Evolutionary conservation across 2,797 vertebrate genomes (phyloP).

Genomic region (Xiphorhynchus erythropygius): DNA sequence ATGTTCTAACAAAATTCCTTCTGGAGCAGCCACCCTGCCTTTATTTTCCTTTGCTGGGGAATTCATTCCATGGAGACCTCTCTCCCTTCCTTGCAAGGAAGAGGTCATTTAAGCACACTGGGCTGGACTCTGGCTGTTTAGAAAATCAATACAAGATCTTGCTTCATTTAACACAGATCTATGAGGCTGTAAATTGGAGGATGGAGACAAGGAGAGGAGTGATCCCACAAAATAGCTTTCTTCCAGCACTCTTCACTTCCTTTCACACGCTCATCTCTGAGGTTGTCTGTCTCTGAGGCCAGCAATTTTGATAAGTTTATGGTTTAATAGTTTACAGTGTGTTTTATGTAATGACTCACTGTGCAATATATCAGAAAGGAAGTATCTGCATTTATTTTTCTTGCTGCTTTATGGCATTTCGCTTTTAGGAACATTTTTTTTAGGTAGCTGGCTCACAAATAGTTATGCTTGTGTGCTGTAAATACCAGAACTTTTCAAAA

Average conservation of each 20-base stretch:
- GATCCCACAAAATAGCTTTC: not conserved
- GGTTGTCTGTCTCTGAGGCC: not conserved
- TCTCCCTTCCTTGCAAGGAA: not conserved
- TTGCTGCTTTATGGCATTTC: not conserved
- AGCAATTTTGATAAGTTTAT: not conserved
- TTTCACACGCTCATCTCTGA: not conserved
- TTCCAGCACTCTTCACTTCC: not conserved
- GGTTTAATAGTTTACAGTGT: not conserved
- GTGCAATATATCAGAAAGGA: not conserved
- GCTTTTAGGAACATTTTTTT: not conserved
- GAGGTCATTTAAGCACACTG: conserved; percentile 26
- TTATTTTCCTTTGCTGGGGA: conserved; percentile 1
- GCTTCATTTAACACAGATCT: conserved; percentile 53
- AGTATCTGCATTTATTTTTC: not conserved
- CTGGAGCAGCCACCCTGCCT: not conserved
- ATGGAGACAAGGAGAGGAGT: not conserved
- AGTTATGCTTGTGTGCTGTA: not conserved
- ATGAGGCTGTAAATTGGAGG: not conserved
- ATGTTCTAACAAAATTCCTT: conserved; percentile 41
- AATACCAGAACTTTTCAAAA: not conserved
- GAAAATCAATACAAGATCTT: conserved; percentile 11
- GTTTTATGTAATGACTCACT: not conserved
- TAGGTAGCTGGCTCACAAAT: not conserved
- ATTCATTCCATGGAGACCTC: conserved; percentile 42
- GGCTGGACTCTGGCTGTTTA: not conserved